A percentile compares a stretch with the other conserved stretches of the same genome.
These are phyloP conservation scores for Ceratosolen solmsi DNA, from an alignment of 1,140 invertebrate species.

Conservation along the genomic window DNA sequence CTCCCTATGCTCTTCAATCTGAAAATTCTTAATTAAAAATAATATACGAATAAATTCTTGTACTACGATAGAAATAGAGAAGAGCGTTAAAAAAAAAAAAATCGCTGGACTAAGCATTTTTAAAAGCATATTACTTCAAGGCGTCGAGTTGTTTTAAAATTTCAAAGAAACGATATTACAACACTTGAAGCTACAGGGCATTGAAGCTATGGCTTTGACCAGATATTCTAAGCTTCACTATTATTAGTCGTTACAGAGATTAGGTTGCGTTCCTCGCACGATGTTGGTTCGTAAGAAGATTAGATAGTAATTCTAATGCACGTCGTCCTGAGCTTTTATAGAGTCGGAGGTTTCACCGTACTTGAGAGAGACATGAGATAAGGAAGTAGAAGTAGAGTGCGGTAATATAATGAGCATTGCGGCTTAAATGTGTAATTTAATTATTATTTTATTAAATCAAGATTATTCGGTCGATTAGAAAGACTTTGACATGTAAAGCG, in stretches of 20 bases:
- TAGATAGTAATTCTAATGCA: constrained; percentile 6
- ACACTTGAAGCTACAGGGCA: background rate
- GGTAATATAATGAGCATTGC: background rate
- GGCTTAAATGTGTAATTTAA: no score
- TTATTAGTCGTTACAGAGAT: constrained; percentile 1
- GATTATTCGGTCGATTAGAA: no score
- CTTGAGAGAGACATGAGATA: background rate
- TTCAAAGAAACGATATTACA: background rate
- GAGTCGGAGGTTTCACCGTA: background rate
- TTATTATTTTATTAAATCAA: no score
- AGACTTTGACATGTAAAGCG: no score
- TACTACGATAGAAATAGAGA: no score
- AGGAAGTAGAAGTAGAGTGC: background rate
- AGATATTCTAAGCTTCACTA: background rate
- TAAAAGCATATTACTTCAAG: background rate
- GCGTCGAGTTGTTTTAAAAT: background rate
- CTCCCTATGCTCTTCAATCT: no score
- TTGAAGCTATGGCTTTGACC: background rate
- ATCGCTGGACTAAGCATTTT: background rate
- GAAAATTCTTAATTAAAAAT: no score
- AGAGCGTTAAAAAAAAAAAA: no score
- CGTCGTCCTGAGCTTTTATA: background rate
- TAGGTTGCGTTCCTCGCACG: background rate
- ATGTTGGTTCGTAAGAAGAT: background rate
- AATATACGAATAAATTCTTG: no score